Conservation (phyloP, 1,140 invertebrate genomes). For the Solenopsis invicta region DNA sequence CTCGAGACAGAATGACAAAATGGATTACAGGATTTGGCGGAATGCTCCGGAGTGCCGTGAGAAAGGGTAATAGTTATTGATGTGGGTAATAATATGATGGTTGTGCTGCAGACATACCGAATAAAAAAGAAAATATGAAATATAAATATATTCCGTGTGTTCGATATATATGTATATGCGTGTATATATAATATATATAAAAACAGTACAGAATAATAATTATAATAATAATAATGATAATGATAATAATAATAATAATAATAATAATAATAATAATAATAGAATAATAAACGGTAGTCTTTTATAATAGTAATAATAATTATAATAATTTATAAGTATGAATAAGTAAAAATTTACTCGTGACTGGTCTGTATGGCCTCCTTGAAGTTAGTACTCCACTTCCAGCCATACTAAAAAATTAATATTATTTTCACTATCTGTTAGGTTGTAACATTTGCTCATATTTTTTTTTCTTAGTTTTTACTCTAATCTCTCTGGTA, state of each 20-base stretch:
- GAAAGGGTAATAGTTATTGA: slow-evolving; percentile 64
- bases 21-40: slow-evolving; percentile 49
- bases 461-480: slow-evolving; percentile 25
- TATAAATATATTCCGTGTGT: slow-evolving; percentile 54
- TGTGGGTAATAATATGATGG: slow-evolving; percentile 59
- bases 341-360: slow-evolving; percentile 89
- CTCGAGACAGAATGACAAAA: slow-evolving; percentile 2
- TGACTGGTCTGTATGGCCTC: slow-evolving; percentile 93
- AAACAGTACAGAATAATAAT: slow-evolving; percentile 77
- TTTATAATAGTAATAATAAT: slow-evolving; percentile 79
- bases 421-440: slow-evolving; percentile 84
- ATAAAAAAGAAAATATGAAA: slow-evolving; percentile 64
- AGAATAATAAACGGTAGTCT: slow-evolving; percentile 70
- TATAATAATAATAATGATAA: slow-evolving; percentile 64
- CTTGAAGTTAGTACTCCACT: slow-evolving; percentile 97
- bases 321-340: slow-evolving; percentile 83
- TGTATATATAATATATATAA: slow-evolving; percentile 69
- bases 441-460: slow-evolving; percentile 71
- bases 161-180: slow-evolving; percentile 50
- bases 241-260: slow-evolving; percentile 65
- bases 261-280: slow-evolving; percentile 66
- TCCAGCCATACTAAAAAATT: slow-evolving; percentile 94
- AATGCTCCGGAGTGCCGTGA: slow-evolving; percentile 69
- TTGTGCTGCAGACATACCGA: slow-evolving; percentile 73
- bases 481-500: neutral